Base-by-base conservation (phyloP, 2,797 vertebrate genomes). In the Alosa sapidissima region DNA sequence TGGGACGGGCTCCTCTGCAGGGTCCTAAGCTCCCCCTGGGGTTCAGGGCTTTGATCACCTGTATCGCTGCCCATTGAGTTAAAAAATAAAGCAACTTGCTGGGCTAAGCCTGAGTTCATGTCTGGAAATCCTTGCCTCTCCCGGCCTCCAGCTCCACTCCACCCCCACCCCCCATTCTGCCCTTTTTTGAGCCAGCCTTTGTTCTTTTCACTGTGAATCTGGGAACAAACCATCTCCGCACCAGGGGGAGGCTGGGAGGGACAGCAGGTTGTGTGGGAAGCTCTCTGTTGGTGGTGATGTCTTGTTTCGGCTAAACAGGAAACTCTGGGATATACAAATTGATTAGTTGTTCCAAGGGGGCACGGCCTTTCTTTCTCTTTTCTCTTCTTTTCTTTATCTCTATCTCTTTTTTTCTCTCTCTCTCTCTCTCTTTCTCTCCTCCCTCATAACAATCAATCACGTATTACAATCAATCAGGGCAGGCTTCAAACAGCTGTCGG, bases 31-130 rank as follows among this genome's bases (percentile, higher is more conserved):
- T 93, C 91, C 91, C 95, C 93, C 95, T 94, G 94, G 95, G 95
- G 95, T 93, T 95, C 93, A 88, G 91, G 85, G 91, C 96, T 97
- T 97, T 96, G 96, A 97, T 97, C 96, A 96, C 93, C 95, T 95
- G 95, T 96, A 96, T 94, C 93, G 90, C 94, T 94, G 93, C 93
- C 96, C 95, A 95, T 96, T 90, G 91, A 96, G 94, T 96, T 94
- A 95, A 96, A 92, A 94, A 93, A 93, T 86, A 88, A 88, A 92
- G 91, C 84, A 92, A 89, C 48, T 78, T 82, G 91, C 93, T 93
- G 93, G 92, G 96, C 96, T 96, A 96, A 94, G 93, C 72, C 89
- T 91, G 89, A 93, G 91, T 93, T 93, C 92, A 93, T 91, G 89
- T 89, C 91, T 89, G 89, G 41, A 78, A 78, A 47, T 78, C 72